Percentiles rank a stretch among this genome's conserved stretches.
Evolutionary conservation across 2,797 vertebrate species (phyloP).

Genomic region (Intellagama lesueurii): DNA sequence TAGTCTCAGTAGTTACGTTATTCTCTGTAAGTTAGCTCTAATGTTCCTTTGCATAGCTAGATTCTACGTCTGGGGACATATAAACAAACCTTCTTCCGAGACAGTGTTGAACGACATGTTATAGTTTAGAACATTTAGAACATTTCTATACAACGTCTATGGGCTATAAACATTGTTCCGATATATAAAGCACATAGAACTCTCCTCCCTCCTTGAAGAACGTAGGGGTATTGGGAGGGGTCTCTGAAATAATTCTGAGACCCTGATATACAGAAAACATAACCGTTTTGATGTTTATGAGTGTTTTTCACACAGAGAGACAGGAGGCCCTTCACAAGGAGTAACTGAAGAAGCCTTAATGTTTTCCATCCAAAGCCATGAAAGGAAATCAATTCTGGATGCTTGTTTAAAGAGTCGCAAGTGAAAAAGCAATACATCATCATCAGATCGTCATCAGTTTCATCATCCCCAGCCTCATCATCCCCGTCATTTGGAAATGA

Average conservation of each 20-base stretch:
- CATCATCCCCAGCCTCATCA: neutral
- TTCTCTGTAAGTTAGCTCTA: neutral
- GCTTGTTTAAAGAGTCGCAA: neutral
- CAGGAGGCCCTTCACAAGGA: neutral
- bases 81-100: neutral
- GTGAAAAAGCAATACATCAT: neutral
- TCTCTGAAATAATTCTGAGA: neutral
- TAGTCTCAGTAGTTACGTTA: constrained; percentile 12
- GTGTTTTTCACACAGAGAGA: neutral
- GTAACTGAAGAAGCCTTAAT: too few relatives aligned
- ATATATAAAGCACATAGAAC: neutral
- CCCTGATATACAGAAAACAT: neutral
- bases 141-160: neutral
- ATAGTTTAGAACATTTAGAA: neutral
- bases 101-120: neutral
- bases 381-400: neutral
- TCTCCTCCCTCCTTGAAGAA: neutral
- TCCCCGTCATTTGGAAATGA: neutral
- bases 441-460: too few relatives aligned
- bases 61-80: neutral
- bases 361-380: neutral
- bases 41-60: neutral
- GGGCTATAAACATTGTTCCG: neutral
- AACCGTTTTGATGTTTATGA: neutral
- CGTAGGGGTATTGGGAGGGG: too few relatives aligned